phyloP scores from a whole-genome alignment of 2,888 invertebrate species.

The Metalampra italica region DNA sequence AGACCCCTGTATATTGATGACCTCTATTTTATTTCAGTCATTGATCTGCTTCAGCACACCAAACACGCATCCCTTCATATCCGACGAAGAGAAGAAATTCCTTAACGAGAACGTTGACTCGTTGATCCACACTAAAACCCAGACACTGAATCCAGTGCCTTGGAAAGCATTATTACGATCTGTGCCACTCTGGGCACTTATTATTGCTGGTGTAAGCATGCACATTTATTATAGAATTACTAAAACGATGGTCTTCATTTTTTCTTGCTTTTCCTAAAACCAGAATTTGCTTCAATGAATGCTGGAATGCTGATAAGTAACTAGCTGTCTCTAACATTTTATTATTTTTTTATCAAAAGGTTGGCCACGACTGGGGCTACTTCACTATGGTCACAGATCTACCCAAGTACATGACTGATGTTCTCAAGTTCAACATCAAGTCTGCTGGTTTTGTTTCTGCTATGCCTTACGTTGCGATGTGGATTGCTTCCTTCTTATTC shows the following conservation, averaged over 20 bases:
- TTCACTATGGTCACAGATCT: conserved; percentile 85
- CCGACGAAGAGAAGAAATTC: conserved; percentile 72
- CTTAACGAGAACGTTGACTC: conserved; percentile 78
- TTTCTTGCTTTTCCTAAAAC: no score
- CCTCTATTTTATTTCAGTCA: conserved; percentile 35
- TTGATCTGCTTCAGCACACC: conserved; percentile 73
- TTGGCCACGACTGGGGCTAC: conserved; percentile 85
- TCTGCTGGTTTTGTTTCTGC: conserved; percentile 81
- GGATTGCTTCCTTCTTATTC: conserved; percentile 80
- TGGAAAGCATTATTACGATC: conserved; percentile 84
- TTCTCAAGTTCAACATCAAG: conserved; percentile 82
- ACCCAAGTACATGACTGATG: conserved; percentile 84
- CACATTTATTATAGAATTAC: neutral
- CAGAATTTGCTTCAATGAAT: no score
- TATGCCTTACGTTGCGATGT: conserved; percentile 83
- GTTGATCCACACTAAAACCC: conserved; percentile 60
- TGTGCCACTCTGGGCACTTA: conserved; percentile 83
- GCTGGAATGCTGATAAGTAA: no score
- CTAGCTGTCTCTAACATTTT: no score
- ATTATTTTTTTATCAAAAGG: conserved; percentile 38
- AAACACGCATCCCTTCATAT: conserved; percentile 74
- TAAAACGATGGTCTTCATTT: no score
- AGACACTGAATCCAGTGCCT: conserved; percentile 79
- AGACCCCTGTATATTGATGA: no score
- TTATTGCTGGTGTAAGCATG: conserved; percentile 81